Evolutionary conservation across 2,888 invertebrate genomes (phyloP), one percentile per base, ranked within the genome.

Genomic region (Cryptus armator): DNA sequence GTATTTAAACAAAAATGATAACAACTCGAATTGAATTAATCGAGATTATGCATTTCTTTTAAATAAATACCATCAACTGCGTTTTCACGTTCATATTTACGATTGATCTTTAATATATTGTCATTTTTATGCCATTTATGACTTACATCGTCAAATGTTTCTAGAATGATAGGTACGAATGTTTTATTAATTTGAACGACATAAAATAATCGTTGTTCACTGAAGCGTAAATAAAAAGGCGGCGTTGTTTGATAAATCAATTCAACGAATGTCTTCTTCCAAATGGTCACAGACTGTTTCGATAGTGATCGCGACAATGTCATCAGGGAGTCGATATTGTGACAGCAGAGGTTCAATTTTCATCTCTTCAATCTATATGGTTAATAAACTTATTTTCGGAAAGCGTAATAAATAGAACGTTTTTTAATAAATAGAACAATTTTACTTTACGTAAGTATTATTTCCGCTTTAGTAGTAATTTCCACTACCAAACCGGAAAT

Each of bases 281-380:
- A 71, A 77, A 93, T 93, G 93, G 93, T 93, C 93, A 93, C 93
- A 93, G 93, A 93, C 93, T 92, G 93, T 93, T 93, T 93, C 93
- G 93, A 93, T 93, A 93, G 93, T 93, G 93, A 93, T 93, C 93
- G 93, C 92, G 93, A 93, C 93, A 93, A 92, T 93, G 91, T 90
- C 46, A 1, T 29, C 4, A 44, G 24, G 2, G n/a, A 62, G 56
- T 51, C 75, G 87, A 71, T 87, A 89, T 89, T 89, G 89, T 89
- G 88, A 89, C 89, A 89, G 89, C 59, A 86, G 89, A 88, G 89
- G 87, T 44, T 32, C 75, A 71, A 75, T 84, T 80, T 37, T 67
- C 44, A n/a, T 29, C 29, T n/a, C 5, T 16, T 3, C 6, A 53
- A n/a, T 74, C 48, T 29, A 5, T 1, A 16, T 46, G 4, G 6